These are phyloP conservation scores for Melikaiella ostensackeni DNA, from an alignment of 2,888 invertebrate genomes.

Conservation along the genomic window DNA sequence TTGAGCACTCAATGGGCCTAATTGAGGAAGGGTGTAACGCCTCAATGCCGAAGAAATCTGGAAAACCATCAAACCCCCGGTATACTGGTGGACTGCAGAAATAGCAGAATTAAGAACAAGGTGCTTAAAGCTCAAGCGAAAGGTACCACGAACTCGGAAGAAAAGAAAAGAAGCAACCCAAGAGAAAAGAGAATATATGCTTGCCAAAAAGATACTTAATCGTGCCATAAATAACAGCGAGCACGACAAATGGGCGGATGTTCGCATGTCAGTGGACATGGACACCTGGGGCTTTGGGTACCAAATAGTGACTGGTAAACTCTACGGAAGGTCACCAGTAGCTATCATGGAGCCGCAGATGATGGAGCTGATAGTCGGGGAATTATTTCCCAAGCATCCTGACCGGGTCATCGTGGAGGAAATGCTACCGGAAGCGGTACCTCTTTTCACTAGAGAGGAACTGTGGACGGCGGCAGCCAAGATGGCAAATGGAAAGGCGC, in stretches of 20 bases:
- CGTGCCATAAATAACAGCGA: slow-evolving; percentile 54
- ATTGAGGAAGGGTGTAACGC: slow-evolving; percentile 39
- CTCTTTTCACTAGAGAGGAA: slow-evolving; percentile 49
- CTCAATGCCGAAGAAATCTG: slow-evolving; percentile 41
- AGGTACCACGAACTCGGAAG: slow-evolving; percentile 39
- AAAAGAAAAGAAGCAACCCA: neutral
- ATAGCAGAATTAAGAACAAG: slow-evolving; percentile 51
- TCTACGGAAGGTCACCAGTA: neutral
- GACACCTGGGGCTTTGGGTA: slow-evolving; percentile 58
- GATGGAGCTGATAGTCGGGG: no score
- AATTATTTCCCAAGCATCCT: no score
- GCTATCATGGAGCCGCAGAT: no score
- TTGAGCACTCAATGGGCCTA: neutral
- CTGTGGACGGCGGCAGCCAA: slow-evolving; percentile 44
- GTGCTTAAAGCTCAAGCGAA: slow-evolving; percentile 42
- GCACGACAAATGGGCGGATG: slow-evolving; percentile 49
- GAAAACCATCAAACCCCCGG: slow-evolving; percentile 35
- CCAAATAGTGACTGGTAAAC: slow-evolving; percentile 51
- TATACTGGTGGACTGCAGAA: slow-evolving; percentile 56
- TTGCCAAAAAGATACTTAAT: no score
- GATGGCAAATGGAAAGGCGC: slow-evolving; percentile 53
- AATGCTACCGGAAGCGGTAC: neutral
- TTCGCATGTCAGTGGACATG: slow-evolving; percentile 52
- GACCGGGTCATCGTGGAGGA: neutral
- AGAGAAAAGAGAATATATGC: no score